Evolutionary conservation across 2,797 vertebrate genomes (phyloP), one percentile per base, ranked within the genome.

Genomic region (Novumbra hubbsi): DNA sequence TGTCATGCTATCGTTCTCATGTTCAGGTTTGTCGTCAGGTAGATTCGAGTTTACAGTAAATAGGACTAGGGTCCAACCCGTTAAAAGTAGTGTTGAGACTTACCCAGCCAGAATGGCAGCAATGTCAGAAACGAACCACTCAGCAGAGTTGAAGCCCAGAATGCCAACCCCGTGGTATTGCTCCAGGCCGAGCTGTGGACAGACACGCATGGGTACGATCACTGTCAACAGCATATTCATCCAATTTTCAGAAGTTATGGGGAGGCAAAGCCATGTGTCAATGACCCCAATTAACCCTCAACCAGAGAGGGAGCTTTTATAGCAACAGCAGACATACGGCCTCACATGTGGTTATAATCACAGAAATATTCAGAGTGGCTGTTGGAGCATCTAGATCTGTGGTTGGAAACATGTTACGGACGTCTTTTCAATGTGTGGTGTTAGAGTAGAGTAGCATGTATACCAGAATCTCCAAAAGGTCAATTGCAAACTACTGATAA

Each of bases 31-130:
- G 11, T 30, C 19, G 24, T 62, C 19, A 70, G 41, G 6, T 15
- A 6, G 4, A 21, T 66, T 34, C 38, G n/a, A 74, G 34, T 60
- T 57, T 7, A 28, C 21, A 73, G 27, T 8, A 41, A 64, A 69
- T 21, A 66, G 70, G 16, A 4, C 24, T 64, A 45, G 41, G 65
- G 21, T 3, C 16, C 28, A 14, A n/a, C n/a, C 19, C 1, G 1
- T 11, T 8, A n/a, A 70, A 15, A 70, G 45, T 21, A 28, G 68
- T n/a, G 9, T 16, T 28, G 11, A 73, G 45, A 83, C 95, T 91
- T 88, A 99, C 98, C 97, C 97, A 0, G 97, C 96, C 28, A 98
- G 76, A 85, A 98, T 96, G 17, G 96, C 89, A 6, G 89, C 97
- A 0, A 99, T 84, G 79, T 97, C 96, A 0, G 96, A 72, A 9